These are phyloP conservation scores for Antigone vipio DNA, from an alignment of 2,113 vertebrate genomes.

Conservation along the genomic window DNA sequence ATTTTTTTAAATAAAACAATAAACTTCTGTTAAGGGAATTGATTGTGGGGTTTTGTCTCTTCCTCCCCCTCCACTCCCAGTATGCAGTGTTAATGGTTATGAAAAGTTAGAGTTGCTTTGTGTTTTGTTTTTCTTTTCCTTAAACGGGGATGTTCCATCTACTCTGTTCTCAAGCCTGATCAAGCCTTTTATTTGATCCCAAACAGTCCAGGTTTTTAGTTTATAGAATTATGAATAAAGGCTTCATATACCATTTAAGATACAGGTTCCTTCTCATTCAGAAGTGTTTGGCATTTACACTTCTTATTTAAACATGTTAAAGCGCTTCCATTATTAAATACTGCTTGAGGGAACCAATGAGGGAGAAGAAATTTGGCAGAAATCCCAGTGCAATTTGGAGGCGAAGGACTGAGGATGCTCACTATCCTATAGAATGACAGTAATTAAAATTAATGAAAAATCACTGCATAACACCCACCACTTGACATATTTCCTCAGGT, in stretches of 20 bases:
- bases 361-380: conserved; percentile 60
- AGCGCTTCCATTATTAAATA: conserved; percentile 65
- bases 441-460: conserved; percentile 76
- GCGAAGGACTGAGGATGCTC: conserved; percentile 60
- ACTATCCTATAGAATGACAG: conserved; percentile 66
- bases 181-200: conserved; percentile 44
- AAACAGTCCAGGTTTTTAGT: neutral
- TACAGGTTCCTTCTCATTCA: conserved; percentile 43
- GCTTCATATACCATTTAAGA: conserved; percentile 21
- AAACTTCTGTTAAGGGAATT: neutral
- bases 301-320: conserved; percentile 67
- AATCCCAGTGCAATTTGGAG: conserved; percentile 65
- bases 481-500: conserved; percentile 57
- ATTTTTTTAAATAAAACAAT: neutral
- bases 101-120: neutral
- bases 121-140: neutral
- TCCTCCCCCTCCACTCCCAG: neutral
- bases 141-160: neutral
- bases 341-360: conserved; percentile 58
- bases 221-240: conserved; percentile 27
- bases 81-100: neutral
- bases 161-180: conserved; percentile 9
- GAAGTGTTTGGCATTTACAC: conserved; percentile 56
- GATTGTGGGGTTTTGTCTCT: neutral
- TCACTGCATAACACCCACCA: conserved; percentile 49